Base-by-base conservation (phyloP, 2,113 vertebrate species). In the Tetraodon nigroviridis region DNA sequence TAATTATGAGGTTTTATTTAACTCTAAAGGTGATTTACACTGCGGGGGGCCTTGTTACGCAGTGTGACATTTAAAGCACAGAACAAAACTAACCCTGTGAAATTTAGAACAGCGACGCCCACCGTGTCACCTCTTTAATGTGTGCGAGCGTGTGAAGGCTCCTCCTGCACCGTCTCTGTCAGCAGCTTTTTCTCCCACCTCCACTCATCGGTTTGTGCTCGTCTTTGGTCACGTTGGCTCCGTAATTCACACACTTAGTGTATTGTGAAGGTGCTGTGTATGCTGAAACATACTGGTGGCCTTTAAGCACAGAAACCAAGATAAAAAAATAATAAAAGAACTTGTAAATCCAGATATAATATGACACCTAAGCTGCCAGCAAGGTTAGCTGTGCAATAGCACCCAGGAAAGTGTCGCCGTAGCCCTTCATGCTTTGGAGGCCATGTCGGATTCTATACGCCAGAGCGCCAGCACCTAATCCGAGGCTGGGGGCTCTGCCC, bases 401-500 rank as follows among this genome's bases (percentile, higher is more conserved):
- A 57, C 21, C 18, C 44, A 32, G 44, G 37, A 62, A 12, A 8
- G 48, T 61, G 47, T 64, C 58, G 62, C 51, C 72, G 62, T 58
- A 63, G 73, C 52, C 49, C 57, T n/a, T 49, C 22, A 21, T 53
- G 47, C 55, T 48, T 53, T 49, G 37, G 51, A 69, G 54, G 54
- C 45, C 0, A 3, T 59, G 17, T 61, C 17, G 64, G 56, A 69
- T n/a, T 66, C 46, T 52, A 48, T 61, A 12, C 17, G 42, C 20
- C 59, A 61, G 22, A 58, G 53, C 46, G 44, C 11, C 58, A 32
- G 45, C 20, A 18, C 55, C 51, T 61, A 20, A 24, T 52, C 55
- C 52, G 46, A 51, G 73, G 75, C 65, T 58, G 11, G 24, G 55
- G 75, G 69, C 69, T 65, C 65, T 53, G 44, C 53, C 58, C 47